These are phyloP conservation scores for Enoplolaimus lenunculus DNA, from an alignment of 2,888 invertebrate genomes.

Conservation along the genomic window DNA sequence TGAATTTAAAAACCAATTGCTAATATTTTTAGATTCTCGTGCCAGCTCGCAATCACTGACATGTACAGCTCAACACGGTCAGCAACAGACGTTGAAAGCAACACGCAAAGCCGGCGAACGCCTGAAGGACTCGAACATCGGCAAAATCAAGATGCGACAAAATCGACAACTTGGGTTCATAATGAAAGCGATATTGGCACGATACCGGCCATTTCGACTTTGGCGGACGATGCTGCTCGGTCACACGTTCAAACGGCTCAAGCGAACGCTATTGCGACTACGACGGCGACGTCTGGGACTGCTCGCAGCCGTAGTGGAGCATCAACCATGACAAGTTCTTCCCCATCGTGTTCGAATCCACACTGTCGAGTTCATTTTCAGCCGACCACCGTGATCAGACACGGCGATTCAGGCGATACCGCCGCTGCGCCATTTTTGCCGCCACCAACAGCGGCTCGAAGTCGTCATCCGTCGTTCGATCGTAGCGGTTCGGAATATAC, in stretches of 20 bases:
- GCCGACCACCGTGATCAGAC: background rate
- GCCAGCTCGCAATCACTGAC: conserved; percentile 55
- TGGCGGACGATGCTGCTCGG: background rate
- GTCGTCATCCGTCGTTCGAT: background rate
- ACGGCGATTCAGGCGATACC: background rate
- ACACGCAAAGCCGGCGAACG: background rate
- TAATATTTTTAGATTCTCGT: conserved; percentile 48
- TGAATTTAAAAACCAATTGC: too few species aligned
- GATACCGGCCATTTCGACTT: background rate
- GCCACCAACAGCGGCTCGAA: background rate
- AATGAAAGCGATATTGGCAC: background rate
- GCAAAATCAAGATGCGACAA: too few species aligned
- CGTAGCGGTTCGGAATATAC: conserved; percentile 32
- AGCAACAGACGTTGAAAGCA: background rate
- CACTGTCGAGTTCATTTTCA: background rate
- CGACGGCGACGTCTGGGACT: background rate
- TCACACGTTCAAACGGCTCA: background rate
- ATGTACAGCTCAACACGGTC: conserved; percentile 40
- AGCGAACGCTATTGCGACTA: background rate
- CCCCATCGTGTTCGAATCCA: background rate
- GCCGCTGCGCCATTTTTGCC: too few species aligned
- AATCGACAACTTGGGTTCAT: conserved; percentile 34
- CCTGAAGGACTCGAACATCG: conserved; percentile 8
- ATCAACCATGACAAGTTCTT: background rate
- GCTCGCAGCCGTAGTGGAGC: background rate